Base-by-base conservation (phyloP, 1,140 invertebrate genomes). In the Anoplolepis gracilipes region DNA sequence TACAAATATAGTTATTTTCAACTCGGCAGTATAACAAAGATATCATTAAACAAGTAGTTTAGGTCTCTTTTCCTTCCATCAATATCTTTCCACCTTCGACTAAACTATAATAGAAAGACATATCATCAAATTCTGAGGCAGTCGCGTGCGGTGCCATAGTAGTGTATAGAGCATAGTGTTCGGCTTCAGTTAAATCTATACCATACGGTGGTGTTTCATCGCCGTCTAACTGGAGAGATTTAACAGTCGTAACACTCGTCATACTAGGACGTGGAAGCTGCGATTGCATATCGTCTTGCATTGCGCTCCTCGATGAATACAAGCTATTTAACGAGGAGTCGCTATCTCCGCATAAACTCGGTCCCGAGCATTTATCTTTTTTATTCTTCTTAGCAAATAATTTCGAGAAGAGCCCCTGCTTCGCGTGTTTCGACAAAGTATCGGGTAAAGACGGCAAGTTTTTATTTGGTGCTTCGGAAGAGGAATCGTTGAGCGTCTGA, bases 151-250 rank as follows among this genome's bases (percentile, higher is more conserved):
- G 98, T 8, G 98, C 97, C 91, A 98, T 96, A 53, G 97, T 96
- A 84, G 97, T 98, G 86, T 98, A 98, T 62, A 98, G 92, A 55
- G 97, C 98, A 93, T 98, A 98, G 93, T 98, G 97, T 92, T 98
- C 98, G 1, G 97, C 97, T 86, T 98, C 97, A 2, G 97, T 98
- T 22, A 98, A 92, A 85, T 97, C 96, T 46, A 96, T 88, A 5
- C 92, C 94, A 55, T 94, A 92, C 10, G 92, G 87, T 1, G 94
- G 92, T n/a, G 93, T 92, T 49, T 89, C 92, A n/a, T 94, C 91
- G 6, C 91, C 78, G 5, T 93, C 89, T 16, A 89, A 78, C 30
- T 39, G 91, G 28, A 87, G 85, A 13, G 90, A 90, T 46, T 92
- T 92, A 11, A 91, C 78, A 36, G 87, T 91, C 13, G 85, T 87